These are phyloP conservation scores for Pimpla rufipes DNA, from an alignment of 2,888 invertebrate species.

Conservation along the genomic window DNA sequence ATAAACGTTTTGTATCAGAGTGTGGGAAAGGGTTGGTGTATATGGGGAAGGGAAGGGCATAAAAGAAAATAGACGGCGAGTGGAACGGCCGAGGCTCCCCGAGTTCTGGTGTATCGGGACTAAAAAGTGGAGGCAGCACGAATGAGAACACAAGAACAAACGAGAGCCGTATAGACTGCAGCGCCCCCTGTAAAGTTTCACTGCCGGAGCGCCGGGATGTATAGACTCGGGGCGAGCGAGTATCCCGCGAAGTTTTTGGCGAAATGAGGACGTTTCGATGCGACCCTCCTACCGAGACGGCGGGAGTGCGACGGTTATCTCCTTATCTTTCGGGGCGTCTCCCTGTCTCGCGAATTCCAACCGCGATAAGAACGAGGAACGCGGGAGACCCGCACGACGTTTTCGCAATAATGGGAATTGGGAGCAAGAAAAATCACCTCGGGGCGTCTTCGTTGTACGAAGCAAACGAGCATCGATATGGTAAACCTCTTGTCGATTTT, in stretches of 20 bases:
- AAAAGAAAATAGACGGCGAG: neutral
- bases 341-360: slow-evolving; percentile 61
- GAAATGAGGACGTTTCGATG: slow-evolving; percentile 53
- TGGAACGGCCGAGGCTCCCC: neutral
- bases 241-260: slow-evolving; percentile 23
- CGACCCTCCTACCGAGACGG: slow-evolving; percentile 43
- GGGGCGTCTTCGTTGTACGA: slow-evolving; percentile 16
- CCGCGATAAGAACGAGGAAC: slow-evolving; percentile 59
- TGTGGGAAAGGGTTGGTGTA: neutral
- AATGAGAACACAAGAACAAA: slow-evolving; percentile 21
- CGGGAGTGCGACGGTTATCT: slow-evolving; percentile 54
- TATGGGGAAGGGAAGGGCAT: neutral
- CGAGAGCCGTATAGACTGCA: neutral
- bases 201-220: neutral
- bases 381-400: neutral
- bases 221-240: slow-evolving; percentile 24
- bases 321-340: slow-evolving; percentile 58
- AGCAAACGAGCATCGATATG: slow-evolving; percentile 21
- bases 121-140: neutral
- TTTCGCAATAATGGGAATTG: slow-evolving; percentile 1
- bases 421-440: slow-evolving; percentile 48
- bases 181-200: slow-evolving; percentile 33
- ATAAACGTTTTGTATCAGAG: slow-evolving; percentile 9
- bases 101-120: neutral
- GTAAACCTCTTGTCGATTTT: neutral